These are phyloP conservation scores for Pollenia labialis DNA, from an alignment of 2,888 invertebrate genomes.

Conservation along the genomic window DNA sequence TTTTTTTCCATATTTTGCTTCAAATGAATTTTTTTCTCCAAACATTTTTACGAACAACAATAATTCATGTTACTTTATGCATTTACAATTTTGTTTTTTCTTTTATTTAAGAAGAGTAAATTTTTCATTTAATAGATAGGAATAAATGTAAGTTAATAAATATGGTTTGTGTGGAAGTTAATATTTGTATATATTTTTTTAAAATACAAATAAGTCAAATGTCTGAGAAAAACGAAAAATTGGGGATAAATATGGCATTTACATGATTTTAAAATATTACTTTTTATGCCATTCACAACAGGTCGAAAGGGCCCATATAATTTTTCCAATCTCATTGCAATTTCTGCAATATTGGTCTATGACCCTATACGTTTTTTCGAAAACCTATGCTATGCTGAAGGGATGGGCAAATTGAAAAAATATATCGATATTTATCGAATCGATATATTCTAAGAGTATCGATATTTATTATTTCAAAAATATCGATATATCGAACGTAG, in stretches of 20 bases:
- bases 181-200: not conserved
- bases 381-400: no score
- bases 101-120: constrained; percentile 14
- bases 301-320: no score
- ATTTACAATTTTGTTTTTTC: constrained; percentile 17
- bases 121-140: constrained; percentile 15
- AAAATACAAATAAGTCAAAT: not conserved
- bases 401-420: no score
- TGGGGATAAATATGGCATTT: not conserved
- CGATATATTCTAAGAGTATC: no score
- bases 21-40: not conserved
- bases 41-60: constrained; percentile 57
- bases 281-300: no score
- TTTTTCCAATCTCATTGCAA: no score
- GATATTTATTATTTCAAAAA: no score
- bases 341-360: no score
- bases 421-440: no score
- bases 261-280: no score
- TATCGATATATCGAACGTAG: no score
- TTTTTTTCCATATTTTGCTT: not conserved
- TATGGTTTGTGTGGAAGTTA: constrained; percentile 1
- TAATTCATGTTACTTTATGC: constrained; percentile 61
- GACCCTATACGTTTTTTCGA: no score
- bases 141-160: constrained; percentile 45
- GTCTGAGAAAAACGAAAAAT: not conserved